Evolutionary conservation across 2,113 vertebrate genomes (phyloP), one percentile per base, ranked within the genome.

Genomic region (Bufo gargarizans): DNA sequence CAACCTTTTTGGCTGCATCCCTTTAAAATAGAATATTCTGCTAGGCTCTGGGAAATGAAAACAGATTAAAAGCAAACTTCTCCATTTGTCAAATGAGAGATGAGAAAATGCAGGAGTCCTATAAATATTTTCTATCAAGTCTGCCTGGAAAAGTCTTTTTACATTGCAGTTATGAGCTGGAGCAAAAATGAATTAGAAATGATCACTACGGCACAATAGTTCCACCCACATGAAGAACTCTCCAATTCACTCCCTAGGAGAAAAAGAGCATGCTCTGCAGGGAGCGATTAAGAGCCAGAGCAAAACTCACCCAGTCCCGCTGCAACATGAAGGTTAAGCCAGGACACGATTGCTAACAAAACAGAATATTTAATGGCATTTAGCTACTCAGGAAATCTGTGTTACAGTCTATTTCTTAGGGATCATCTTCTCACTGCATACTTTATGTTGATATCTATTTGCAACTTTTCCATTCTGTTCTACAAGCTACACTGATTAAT

Each of bases 41-140:
- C 74, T 84, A 65, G 87, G 87, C 81, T 78, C 59, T 78, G 55
- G 69, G 56, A 88, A 77, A 72, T 71, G 77, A 74, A 65, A 47
- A 84, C 71, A 84, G 81, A 88, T 88, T 88, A 84, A 84, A 89
- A 67, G 58, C 81, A 67, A 88, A 88, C 84, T 88, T 77, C 77
- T 58, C 49, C 81, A 88, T 84, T 77, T 88, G 87, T 84, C 87
- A 84, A 67, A 78, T 77, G 72, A 88, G 71, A 77, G 67, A 84
- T 77, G 49, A 72, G 67, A 88, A 89, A 89, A 56, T 58, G 69
- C 72, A 78, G 45, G 33, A 84, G 78, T 84, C 81, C 49, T 78
- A 89, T 88, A 88, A 88, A 82, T 84, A 71, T 84, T 88, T 88
- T 84, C 71, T 69, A 77, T 84, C 19, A 33, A 84, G 81, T 77